These are phyloP conservation scores for Toxostoma redivivum DNA, from an alignment of 2,113 vertebrate genomes.

Conservation along the genomic window DNA sequence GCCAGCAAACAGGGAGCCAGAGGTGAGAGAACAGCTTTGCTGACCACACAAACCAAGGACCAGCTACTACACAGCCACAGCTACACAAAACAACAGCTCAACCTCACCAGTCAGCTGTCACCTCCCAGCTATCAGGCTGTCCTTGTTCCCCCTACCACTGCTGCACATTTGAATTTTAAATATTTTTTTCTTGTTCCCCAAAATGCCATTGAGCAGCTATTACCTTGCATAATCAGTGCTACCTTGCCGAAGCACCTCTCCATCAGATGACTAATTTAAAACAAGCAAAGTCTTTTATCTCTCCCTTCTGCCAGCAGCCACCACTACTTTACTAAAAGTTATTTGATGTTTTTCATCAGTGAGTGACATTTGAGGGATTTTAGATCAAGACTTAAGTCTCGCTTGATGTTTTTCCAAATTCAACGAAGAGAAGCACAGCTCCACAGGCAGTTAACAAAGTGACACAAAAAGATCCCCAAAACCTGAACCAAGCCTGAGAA, in stretches of 20 bases:
- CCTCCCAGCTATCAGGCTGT: not conserved
- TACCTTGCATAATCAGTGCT: not conserved
- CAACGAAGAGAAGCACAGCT: not conserved
- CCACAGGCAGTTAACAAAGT: not conserved
- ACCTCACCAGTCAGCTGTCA: not conserved
- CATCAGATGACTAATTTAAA: not conserved
- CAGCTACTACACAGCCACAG: not conserved
- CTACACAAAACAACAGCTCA: not conserved
- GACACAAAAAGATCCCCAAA: not conserved
- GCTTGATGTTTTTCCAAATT: slow-evolving; percentile 32
- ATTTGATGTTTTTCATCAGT: not conserved
- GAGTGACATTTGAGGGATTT: not conserved
- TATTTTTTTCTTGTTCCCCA: not conserved
- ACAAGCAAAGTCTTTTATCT: not conserved
- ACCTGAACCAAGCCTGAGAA: slow-evolving; percentile 48
- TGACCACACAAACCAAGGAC: not conserved
- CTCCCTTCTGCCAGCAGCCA: not conserved
- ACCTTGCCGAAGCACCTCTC: not conserved
- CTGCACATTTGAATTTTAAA: not conserved
- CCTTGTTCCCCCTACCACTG: not conserved
- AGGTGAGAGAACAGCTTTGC: not conserved
- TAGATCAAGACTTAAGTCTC: not conserved
- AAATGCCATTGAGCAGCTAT: not conserved
- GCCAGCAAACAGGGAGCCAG: accelerated
- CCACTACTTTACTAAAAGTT: not conserved